Base-by-base conservation (phyloP, 2,888 invertebrate species). In the Apamea anceps region DNA sequence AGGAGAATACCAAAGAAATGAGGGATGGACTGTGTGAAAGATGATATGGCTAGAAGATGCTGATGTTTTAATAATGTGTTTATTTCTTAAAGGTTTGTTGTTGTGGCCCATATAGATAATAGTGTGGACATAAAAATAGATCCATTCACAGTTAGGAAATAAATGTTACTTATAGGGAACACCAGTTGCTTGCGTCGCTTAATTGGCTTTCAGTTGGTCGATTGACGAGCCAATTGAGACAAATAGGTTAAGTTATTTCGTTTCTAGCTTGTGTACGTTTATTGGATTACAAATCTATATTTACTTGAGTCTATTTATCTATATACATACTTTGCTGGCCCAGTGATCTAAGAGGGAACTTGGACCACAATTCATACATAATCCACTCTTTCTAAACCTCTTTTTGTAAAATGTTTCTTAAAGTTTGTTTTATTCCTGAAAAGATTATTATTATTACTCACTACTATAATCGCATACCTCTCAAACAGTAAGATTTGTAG, bases 191-290 rank as follows among this genome's bases (percentile, higher is more conserved):
- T 60, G 25, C 42, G 65, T 54, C 42, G 2, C 66, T 2, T 85
- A 85, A 77, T 85, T 70, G 82, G 71, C 60, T 84, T 83, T 51
- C 57, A 68, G 70, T 57, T 45, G 77, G 3, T 77, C 73, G 70
- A 84, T 85, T 84, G 73, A 32, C 70, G 60, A 72, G 72, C 42
- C 65, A 73, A 48, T 85, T 81, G 76, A 48, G 10, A 73, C 37
- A 76, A 73, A 76, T 76, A 73, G 45, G 54, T 54, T 81, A 72
- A 72, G 68, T 85, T 70, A 37, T 73, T 25, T 70, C n/a, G 54
- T 54, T 32, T 37, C 13, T 32, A 48, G 21, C 32, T 32, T 72
- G 57, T 37, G 10, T 54, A 21, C 54, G 48, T 63, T 68, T 85
- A 72, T 76, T 54, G 81, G 65, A 76, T 81, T 76, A 85, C 45